Evolutionary conservation across 1,140 invertebrate genomes (phyloP), one percentile per base, ranked within the genome.

Genomic region (Formica exsecta): DNA sequence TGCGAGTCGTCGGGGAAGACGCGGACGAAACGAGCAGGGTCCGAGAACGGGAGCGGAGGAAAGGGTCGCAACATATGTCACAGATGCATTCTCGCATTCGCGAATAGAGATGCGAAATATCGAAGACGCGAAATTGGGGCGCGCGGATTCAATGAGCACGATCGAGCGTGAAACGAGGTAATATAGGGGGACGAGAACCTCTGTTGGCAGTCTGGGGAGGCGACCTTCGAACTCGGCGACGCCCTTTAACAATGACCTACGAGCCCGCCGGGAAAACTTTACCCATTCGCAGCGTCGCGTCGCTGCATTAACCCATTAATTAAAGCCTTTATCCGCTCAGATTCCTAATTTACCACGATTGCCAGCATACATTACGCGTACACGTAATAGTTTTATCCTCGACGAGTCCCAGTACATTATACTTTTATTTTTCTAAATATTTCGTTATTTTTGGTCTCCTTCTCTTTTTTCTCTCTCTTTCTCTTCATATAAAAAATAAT

Each of bases 111-210:
- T 76, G 73, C 83, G 84, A 90, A 90, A 90, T 90, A 90, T 90
- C 83, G 77, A 62, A 85, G 89, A 71, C 29, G 77, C 61, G 61
- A 90, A 90, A 90, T 90, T 90, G 87, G 89, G 89, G 81, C 76
- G 71, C 64, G 65, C 61, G 83, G 75, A 90, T 86, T 88, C 89
- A 84, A 87, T 88, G 77, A 90, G 73, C 86, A 88, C 83, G 77
- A 88, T 90, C 83, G 86, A 90, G 81, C 89, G 77, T 90, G 86
- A 90, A 90, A 90, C 89, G 89, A 88, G 59, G 61, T 86, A 90
- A 90, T 88, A 86, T 74, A 86, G 71, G 88, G 88, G 88, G 62
- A 87, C 81, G 84, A 85, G 66, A 54, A n/a, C 44, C 74, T 80
- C 74, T 54, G 44, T 36, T 22, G 68, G 44, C 59, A 71, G 71